Base-by-base conservation (phyloP, 2,113 vertebrate species). In the Rhinichthys klamathensis region DNA sequence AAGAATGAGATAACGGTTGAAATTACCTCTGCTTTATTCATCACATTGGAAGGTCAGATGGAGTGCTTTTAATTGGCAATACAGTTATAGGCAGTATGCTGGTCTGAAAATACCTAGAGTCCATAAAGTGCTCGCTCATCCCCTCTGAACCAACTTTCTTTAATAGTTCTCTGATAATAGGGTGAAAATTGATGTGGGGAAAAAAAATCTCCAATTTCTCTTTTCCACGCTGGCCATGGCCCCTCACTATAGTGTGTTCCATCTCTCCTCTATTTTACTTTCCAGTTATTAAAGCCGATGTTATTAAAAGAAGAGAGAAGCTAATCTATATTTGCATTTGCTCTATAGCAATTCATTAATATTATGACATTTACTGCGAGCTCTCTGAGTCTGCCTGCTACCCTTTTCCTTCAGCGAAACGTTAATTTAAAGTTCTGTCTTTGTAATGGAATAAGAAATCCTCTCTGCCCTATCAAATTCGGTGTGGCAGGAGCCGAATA, bases 301-400 rank as follows among this genome's bases (percentile, higher is more conserved):
- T 97, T 98, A 99, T 99, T 99, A 99, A 98, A 99, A 96, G 95
- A 95, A 95, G 97, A 97, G 97, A 98, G 96, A 97, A 98, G 96
- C 96, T 97, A 97, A 98, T 97, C 96, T 98, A 94, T 99, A 99
- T 99, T 99, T 99, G 97, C 98, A 98, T 98, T 99, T 97, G 96
- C 95, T 98, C 97, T 97, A 98, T 99, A 96, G 98, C 97, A 97
- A 98, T 98, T 99, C 97, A 99, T 99, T 99, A 99, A 99, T 99
- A 99, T 99, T 98, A 99, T 99, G 98, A 99, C 97, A 99, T 99
- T 99, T 99, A 98, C 97, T 96, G 97, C 97, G 96, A 96, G 97
- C 97, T 97, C 96, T 96, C 96, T 93, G 94, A 96, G 96, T 95
- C 96, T 97, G 96, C 96, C 97, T 95, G 97, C 97, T 99, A 98